phyloP scores from a whole-genome alignment of 2,888 invertebrate genomes.

The Biston betularia region DNA sequence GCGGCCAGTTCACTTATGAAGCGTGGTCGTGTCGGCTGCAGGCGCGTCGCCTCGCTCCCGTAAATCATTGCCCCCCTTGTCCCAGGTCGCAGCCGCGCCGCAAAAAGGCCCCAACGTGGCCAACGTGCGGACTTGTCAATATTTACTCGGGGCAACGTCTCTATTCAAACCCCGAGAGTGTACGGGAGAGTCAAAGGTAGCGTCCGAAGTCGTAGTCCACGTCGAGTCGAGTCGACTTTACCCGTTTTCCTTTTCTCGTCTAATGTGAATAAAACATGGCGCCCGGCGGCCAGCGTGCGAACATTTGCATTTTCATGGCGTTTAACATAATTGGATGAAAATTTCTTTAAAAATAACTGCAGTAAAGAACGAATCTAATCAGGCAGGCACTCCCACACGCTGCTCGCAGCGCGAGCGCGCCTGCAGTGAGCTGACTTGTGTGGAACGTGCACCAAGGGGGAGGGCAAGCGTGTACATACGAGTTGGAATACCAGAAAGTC shows the following conservation, averaged over 20 bases:
- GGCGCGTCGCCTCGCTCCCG: background rate
- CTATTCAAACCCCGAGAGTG: background rate
- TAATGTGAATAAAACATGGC: slow-evolving; percentile 27
- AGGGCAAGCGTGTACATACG: too few species aligned
- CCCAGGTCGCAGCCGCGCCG: background rate
- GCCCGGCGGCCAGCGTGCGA: background rate
- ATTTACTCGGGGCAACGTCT: slow-evolving; percentile 5
- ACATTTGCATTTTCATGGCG: slow-evolving; percentile 18
- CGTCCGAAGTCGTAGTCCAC: slow-evolving; percentile 3
- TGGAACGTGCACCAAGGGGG: too few species aligned
- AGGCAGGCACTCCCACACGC: too few species aligned
- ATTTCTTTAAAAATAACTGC: slow-evolving; percentile 6
- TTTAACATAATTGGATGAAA: slow-evolving; percentile 23
- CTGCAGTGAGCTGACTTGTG: too few species aligned
- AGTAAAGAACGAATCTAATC: background rate
- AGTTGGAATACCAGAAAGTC: too few species aligned
- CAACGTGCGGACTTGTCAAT: slow-evolving; percentile 5
- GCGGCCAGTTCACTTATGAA: background rate
- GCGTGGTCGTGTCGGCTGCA: background rate
- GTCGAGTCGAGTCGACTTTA: background rate
- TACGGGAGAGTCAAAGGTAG: background rate
- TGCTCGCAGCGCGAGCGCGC: too few species aligned
- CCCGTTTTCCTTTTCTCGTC: slow-evolving; percentile 1
- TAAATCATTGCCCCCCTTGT: slow-evolving; percentile 1
- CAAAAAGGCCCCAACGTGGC: slow-evolving; percentile 1